Evolutionary conservation across 2,113 vertebrate species (phyloP).

Genomic region (Onychostruthus taczanowskii): DNA sequence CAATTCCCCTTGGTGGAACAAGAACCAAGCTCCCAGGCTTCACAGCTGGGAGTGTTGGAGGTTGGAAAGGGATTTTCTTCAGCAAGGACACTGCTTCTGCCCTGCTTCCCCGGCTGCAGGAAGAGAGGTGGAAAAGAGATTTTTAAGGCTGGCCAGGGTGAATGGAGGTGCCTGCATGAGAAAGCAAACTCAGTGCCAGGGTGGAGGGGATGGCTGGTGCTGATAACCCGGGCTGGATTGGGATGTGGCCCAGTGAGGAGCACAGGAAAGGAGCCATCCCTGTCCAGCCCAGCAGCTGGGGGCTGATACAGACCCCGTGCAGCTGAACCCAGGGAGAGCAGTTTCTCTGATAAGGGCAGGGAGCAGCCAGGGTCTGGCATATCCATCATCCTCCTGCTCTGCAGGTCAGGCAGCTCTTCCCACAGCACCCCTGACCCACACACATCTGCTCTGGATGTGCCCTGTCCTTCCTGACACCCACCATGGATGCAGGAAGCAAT

Average conservation of each 20-base stretch:
- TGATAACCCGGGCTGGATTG: background rate
- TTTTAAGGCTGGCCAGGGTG: background rate
- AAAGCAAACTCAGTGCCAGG: background rate
- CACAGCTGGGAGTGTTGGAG: background rate
- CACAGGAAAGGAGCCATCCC: background rate
- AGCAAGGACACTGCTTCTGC: background rate
- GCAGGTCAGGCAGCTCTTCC: background rate
- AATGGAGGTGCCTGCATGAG: background rate
- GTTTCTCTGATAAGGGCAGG: background rate
- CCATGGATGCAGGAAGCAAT: background rate
- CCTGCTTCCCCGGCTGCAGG: background rate
- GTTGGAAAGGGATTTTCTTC: background rate
- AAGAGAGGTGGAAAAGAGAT: background rate
- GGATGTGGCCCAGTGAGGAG: background rate
- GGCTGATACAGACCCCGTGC: background rate
- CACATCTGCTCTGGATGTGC: background rate
- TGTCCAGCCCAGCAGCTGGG: background rate
- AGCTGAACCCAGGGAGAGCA: fast-evolving
- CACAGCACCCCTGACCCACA: background rate
- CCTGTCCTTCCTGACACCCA: background rate
- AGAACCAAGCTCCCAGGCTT: background rate
- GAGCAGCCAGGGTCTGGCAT: background rate
- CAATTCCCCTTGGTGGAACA: background rate
- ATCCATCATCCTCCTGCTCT: fast-evolving
- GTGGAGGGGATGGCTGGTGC: background rate